Conservation (phyloP, 2,888 invertebrate genomes). For the Rhagonycha fulva region DNA sequence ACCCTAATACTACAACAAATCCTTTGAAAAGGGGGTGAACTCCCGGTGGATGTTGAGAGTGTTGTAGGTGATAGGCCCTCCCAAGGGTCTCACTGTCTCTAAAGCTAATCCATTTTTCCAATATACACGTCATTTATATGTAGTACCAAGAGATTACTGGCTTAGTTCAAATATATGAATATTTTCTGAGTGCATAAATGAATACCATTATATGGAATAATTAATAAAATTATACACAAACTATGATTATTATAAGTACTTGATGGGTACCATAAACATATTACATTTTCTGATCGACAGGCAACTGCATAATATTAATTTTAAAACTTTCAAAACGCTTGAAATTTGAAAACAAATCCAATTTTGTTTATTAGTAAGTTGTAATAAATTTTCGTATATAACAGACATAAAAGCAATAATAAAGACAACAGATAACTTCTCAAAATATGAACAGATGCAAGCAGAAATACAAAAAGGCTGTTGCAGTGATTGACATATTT, state of each 20-base stretch:
- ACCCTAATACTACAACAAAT: constrained; percentile 41
- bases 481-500: constrained; percentile 51
- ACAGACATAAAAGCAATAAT: constrained; percentile 16
- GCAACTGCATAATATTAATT: not conserved
- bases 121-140: constrained; percentile 54
- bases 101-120: constrained; percentile 54
- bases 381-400: constrained; percentile 1
- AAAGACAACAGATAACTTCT: constrained; percentile 28
- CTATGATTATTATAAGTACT: not conserved
- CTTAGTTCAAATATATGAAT: constrained; percentile 41
- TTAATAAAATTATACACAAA: not conserved
- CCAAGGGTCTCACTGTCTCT: constrained; percentile 47
- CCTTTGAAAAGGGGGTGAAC: constrained; percentile 41
- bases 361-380: constrained; percentile 2
- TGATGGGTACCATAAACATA: not conserved
- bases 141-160: constrained; percentile 47
- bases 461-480: constrained; percentile 44
- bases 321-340: not conserved
- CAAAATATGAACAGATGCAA: constrained; percentile 49
- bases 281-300: not conserved
- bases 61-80: constrained; percentile 52
- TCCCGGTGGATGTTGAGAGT: constrained; percentile 47
- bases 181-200: constrained; percentile 4
- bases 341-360: not conserved
- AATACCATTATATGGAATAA: not conserved